Percentiles rank a stretch among this genome's conserved stretches.
phyloP scores from a whole-genome alignment of 2,113 vertebrate species.

The Hippocampus abdominalis region DNA sequence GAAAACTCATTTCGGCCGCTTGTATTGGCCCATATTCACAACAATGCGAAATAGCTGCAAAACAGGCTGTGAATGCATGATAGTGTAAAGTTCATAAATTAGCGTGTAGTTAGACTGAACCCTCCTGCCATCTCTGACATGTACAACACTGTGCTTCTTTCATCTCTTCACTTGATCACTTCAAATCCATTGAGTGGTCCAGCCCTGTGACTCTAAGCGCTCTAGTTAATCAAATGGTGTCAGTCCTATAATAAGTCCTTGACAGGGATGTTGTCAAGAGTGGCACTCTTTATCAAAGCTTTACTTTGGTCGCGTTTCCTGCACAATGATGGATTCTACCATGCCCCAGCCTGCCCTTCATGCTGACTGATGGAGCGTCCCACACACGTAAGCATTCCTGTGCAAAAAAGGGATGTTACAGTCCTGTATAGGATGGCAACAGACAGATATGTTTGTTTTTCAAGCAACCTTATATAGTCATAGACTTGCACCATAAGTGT shows the following conservation, averaged over 20 bases:
- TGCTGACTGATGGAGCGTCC: conserved; percentile 45
- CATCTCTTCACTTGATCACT: conserved; percentile 42
- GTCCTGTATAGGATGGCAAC: neutral
- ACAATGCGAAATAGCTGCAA: neutral
- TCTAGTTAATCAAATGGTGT: conserved; percentile 65
- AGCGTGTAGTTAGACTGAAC: neutral
- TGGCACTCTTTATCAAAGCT: conserved; percentile 75
- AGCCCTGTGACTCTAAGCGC: conserved; percentile 24
- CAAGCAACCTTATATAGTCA: conserved; percentile 15
- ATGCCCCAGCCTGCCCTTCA: conserved; percentile 57
- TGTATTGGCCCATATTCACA: too few species aligned
- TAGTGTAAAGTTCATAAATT: neutral
- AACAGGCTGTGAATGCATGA: neutral
- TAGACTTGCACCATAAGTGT: conserved; percentile 47
- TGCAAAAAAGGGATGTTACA: conserved; percentile 16
- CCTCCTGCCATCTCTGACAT: conserved; percentile 5
- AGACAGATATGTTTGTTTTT: conserved; percentile 37
- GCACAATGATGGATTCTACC: conserved; percentile 65
- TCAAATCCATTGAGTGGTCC: conserved; percentile 36
- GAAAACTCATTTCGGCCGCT: too few species aligned
- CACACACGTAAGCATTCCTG: conserved; percentile 25
- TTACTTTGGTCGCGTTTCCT: conserved; percentile 62
- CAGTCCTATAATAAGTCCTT: conserved; percentile 74
- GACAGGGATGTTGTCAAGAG: conserved; percentile 66
- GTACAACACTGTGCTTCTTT: conserved; percentile 21